Base-by-base conservation (phyloP, 2,797 vertebrate species). In the Tragopan temminckii region DNA sequence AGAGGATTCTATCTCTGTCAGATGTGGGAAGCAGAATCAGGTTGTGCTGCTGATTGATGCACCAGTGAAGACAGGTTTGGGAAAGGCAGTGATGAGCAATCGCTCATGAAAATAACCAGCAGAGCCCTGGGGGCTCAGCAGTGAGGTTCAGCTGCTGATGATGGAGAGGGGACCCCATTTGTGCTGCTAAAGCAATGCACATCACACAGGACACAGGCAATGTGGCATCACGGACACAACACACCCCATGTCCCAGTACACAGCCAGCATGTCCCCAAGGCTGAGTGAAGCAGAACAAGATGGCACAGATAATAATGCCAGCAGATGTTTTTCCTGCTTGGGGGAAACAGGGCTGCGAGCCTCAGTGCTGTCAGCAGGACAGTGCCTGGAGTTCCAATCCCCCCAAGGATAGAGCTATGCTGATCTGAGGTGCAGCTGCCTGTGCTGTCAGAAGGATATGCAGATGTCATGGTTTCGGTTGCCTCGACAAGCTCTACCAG, bases 401-500 rank as follows among this genome's bases (percentile, higher is more conserved):
- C 7, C 0, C 3, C 4, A 0, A 1, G 35, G n/a, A 11, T 10
- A 2, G 2, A 21, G 20, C 7, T 25, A 31, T 6, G 57, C 36
- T 40, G 66, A 27, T 40, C 64, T 70, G 68, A 40, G 63, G 14
- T 5, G 0, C 76, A 50, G 46, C 12, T 75, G 14, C 38, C 64
- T 11, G 46, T 0, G 0, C 42, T 29, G 17, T n/a, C 75, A 29
- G 78, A 62, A 31, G 18, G 17, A 46, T 27, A 29, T 23, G 61
- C 68, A 48, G 33, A 40, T 82, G 64, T 92, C 89, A 64, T 46
- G 71, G 89, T 92, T 91, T 94, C 11, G 0, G 9, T 92, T 79
- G 68, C 43, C 75, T 76, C 36, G 38, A 7, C 13, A 13, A 50
- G 71, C n/a, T 12, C 1, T 8, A 62, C 14, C 13, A 3, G 35